Evolutionary conservation across 2,888 invertebrate species (phyloP), one percentile per base, ranked within the genome.

Genomic region (Scaptomyza reducta): DNA sequence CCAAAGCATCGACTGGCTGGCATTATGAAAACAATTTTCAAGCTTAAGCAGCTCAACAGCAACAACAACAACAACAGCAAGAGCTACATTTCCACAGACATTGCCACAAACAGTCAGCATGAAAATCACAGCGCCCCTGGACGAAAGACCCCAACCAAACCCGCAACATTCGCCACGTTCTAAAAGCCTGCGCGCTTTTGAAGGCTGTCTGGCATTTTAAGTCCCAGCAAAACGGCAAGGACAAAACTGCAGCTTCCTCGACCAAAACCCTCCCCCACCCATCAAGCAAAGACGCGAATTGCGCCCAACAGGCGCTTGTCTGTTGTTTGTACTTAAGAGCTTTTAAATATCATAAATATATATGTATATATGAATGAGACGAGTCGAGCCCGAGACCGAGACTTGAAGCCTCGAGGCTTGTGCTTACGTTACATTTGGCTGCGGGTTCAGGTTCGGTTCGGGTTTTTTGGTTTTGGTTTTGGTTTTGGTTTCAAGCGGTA

Each of bases 281-380:
- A 11, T 16, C 13, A 22, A 6, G 49, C 18, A 49, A 40, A 40
- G 33, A 49, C 71, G 74, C 71, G 70, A 71, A 70, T 46, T 55
- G 70, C 41, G 73, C 72, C 60, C 45, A 49, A 56, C 66, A 55
- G 64, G 46, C 82, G 76, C 83, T 77, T 88, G 82, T 87, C 82
- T 88, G 87, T 88, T 82, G 82, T 82, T 82, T 82, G 89, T 88
- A 84, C 87, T 87, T 88, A 89, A 87, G 87, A 87, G 88, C 89
- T 86, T 89, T 87, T 87, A 84, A 88, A 88, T 87, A 88, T 89
- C 87, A 89, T 89, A 84, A 89, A 84, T 89, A 84, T 87, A 89
- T 38, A 38, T 14, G 2, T n/a, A 84, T 85, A 84, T 84, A 89
- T n/a, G 74, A 87, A 77, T 75, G 75, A 63, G 61, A 56, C 56